Percentiles rank a stretch among this genome's conserved stretches.
Evolutionary conservation across 2,888 invertebrate genomes (phyloP).

Genomic region (Nymphalis urticae): DNA sequence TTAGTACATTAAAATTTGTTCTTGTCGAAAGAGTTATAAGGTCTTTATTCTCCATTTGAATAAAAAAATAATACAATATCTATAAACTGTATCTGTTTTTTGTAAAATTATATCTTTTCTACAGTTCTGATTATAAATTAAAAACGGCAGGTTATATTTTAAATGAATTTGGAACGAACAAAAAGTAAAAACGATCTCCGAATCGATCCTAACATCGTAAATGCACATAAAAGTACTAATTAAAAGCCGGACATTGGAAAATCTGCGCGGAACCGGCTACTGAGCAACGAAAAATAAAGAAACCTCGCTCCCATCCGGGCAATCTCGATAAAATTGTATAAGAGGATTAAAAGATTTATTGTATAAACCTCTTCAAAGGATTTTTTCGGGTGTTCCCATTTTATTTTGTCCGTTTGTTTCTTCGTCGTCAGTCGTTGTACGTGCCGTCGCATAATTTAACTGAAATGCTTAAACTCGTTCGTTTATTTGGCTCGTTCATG

Average conservation of each 20-base stretch:
- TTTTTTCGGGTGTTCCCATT: conserved; percentile 71
- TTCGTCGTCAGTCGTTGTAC: conserved; percentile 55
- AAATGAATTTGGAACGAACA: conserved; percentile 21
- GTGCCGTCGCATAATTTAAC: conserved; percentile 63
- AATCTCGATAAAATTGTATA: conserved; percentile 78
- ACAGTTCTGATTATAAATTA: not conserved
- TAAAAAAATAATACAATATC: not conserved
- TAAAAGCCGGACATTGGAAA: conserved; percentile 51
- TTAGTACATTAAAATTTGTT: conserved; percentile 38
- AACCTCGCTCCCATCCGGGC: conserved; percentile 51
- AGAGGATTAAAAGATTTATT: conserved; percentile 79
- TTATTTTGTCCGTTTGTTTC: conserved; percentile 69
- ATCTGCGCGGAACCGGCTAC: conserved; percentile 43
- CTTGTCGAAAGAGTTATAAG: conserved; percentile 24
- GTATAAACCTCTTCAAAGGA: conserved; percentile 72
- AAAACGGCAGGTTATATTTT: conserved; percentile 20
- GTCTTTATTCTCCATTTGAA: conserved; percentile 3
- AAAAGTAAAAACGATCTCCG: conserved; percentile 27
- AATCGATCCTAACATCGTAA: conserved; percentile 36
- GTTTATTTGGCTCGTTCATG: conserved; percentile 59
- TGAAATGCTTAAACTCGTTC: conserved; percentile 50
- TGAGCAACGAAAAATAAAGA: conserved; percentile 47
- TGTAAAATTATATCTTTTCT: too few relatives aligned
- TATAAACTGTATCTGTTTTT: conserved; percentile 7
- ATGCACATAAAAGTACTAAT: conserved; percentile 40